A percentile compares a stretch with the other conserved stretches of the same genome.
phyloP scores from a whole-genome alignment of 2,888 invertebrate species.

The Brachycybe producta region DNA sequence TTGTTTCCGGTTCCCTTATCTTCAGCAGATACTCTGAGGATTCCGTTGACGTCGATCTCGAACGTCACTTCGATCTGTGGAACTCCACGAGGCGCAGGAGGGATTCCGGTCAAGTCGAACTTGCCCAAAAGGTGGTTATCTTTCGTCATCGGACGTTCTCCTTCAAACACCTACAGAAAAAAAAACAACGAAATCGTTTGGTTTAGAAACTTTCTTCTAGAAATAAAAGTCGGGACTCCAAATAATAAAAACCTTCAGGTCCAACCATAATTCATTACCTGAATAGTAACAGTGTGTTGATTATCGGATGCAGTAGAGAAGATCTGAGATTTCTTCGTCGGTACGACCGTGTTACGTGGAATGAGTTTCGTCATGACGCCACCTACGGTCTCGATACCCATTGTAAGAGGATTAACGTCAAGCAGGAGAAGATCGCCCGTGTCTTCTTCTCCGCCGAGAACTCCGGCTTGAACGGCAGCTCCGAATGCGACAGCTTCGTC shows the following conservation, averaged over 20 bases:
- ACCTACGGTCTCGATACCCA: conserved; percentile 99
- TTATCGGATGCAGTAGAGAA: conserved; percentile 22
- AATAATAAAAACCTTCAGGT: background rate
- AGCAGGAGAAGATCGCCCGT: conserved; percentile 91
- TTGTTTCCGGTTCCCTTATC: conserved; percentile 98
- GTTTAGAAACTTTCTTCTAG: background rate
- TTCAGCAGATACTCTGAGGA: conserved; percentile 77
- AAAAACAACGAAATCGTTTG: too few relatives aligned
- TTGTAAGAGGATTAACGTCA: conserved; percentile 95
- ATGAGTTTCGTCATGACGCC: conserved; percentile 50
- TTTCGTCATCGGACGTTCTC: conserved; percentile 99
- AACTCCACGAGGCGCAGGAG: conserved; percentile 83
- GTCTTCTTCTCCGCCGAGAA: conserved; percentile 92
- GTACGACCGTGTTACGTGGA: conserved; percentile 20
- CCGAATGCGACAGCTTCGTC: conserved; percentile 99
- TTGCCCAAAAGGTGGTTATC: conserved; percentile 97
- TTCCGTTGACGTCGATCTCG: conserved; percentile 89
- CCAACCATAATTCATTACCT: conserved; percentile 6
- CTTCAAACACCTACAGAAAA: conserved; percentile 65
- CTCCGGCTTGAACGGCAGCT: conserved; percentile 96
- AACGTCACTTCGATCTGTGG: conserved; percentile 91
- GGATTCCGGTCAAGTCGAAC: conserved; percentile 94
- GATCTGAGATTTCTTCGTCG: conserved; percentile 20
- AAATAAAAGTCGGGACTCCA: conserved; percentile 3
- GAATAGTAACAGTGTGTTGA: conserved; percentile 21